phyloP scores from a whole-genome alignment of 2,113 vertebrate genomes.

The Panthera uncia region DNA sequence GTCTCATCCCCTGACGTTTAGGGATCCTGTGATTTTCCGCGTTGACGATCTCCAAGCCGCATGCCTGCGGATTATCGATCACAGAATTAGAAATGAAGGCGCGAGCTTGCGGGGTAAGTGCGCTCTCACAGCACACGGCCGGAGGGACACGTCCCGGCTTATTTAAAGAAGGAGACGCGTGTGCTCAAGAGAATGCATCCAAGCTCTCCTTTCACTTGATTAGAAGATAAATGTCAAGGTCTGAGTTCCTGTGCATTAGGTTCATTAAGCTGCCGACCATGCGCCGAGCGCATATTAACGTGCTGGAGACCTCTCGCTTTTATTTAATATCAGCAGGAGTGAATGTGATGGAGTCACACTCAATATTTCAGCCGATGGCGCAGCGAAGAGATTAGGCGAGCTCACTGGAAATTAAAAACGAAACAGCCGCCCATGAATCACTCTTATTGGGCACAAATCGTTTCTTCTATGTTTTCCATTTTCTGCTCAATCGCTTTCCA shows the following conservation, averaged over 20 bases:
- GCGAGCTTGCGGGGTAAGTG: neutral
- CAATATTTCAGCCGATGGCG: slow-evolving; percentile 69
- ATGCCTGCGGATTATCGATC: neutral
- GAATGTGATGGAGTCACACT: slow-evolving; percentile 54
- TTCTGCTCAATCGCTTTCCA: slow-evolving; percentile 37
- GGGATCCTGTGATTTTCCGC: neutral
- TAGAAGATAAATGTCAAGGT: slow-evolving; percentile 62
- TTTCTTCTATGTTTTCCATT: slow-evolving; percentile 29
- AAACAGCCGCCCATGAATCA: slow-evolving; percentile 56
- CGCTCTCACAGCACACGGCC: neutral
- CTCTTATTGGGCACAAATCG: slow-evolving; percentile 18
- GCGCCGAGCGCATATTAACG: slow-evolving; percentile 47
- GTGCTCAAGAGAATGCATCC: slow-evolving; percentile 44
- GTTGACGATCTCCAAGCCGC: neutral
- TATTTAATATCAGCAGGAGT: slow-evolving; percentile 67
- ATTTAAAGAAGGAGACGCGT: neutral
- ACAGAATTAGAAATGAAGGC: neutral
- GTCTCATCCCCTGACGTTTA: neutral
- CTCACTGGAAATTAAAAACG: slow-evolving; percentile 71
- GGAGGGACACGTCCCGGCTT: neutral
- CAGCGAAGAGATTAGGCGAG: slow-evolving; percentile 53
- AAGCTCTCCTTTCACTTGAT: slow-evolving; percentile 63
- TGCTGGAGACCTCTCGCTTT: slow-evolving; percentile 42
- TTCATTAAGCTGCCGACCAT: slow-evolving; percentile 52
- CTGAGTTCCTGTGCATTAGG: slow-evolving; percentile 55